These are phyloP conservation scores for Bufotes viridis DNA, from an alignment of 2,797 vertebrate genomes.

Conservation along the genomic window DNA sequence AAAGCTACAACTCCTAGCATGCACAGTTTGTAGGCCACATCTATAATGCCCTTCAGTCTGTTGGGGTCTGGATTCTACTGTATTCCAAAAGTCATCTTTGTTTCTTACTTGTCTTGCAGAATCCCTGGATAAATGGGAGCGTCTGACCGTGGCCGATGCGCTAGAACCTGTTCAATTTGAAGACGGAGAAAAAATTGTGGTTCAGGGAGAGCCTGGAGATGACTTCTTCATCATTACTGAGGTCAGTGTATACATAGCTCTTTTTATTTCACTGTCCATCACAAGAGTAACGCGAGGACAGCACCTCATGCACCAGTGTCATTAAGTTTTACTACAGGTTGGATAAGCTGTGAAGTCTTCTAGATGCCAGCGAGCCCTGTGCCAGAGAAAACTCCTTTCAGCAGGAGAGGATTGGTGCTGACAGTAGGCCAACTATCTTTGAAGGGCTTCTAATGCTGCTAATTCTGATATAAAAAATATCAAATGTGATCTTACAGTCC, in stretches of 20 bases:
- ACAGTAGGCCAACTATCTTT: too few species aligned
- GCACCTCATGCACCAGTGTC: not conserved
- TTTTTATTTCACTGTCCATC: not conserved
- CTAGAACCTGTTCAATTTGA: constrained; percentile 82
- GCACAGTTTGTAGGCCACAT: not conserved
- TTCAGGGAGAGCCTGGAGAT: constrained; percentile 81
- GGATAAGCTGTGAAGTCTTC: too few species aligned
- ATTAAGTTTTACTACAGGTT: not conserved
- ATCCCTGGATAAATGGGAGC: constrained; percentile 83
- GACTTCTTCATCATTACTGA: constrained; percentile 85
- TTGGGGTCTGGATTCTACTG: not conserved
- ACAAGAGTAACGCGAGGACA: not conserved
- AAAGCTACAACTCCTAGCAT: too few species aligned
- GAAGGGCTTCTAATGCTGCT: too few species aligned
- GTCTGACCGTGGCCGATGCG: constrained; percentile 81
- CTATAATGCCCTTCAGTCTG: not conserved
- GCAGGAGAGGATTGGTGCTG: too few species aligned
- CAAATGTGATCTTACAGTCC: too few species aligned
- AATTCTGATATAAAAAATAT: too few species aligned
- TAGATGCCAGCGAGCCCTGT: too few species aligned
- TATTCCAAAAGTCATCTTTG: constrained; percentile 4
- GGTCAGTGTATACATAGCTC: constrained; percentile 67
- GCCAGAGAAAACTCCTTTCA: too few species aligned
- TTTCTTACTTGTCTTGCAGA: constrained; percentile 66
- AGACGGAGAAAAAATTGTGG: constrained; percentile 82